These are phyloP conservation scores for Podargus strigoides DNA, from an alignment of 2,797 vertebrate genomes.

Conservation along the genomic window DNA sequence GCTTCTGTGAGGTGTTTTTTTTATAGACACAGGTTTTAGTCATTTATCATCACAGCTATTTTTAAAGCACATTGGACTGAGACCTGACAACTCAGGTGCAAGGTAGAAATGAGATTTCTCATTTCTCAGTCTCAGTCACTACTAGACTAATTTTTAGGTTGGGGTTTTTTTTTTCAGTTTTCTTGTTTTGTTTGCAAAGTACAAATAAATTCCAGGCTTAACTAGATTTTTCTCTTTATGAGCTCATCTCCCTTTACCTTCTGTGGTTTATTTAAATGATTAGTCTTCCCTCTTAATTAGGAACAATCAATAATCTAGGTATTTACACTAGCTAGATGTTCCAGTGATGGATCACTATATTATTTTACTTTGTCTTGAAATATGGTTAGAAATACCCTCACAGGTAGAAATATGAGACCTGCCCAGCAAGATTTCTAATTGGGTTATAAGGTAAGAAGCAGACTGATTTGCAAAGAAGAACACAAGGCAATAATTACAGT, in stretches of 20 bases:
- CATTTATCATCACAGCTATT: background rate
- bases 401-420: background rate
- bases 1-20: background rate
- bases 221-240: background rate
- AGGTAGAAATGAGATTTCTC: background rate
- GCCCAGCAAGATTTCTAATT: background rate
- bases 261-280: background rate
- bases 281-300: background rate
- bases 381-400: background rate
- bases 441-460: background rate
- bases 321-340: background rate
- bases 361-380: background rate
- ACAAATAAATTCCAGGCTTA: background rate
- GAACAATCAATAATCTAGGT: background rate
- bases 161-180: background rate
- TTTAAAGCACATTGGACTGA: background rate
- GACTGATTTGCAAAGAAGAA: background rate
- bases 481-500: background rate
- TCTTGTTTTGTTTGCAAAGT: background rate
- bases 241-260: background rate
- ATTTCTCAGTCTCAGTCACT: background rate
- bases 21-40: background rate
- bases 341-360: background rate
- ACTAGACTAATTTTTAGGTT: background rate
- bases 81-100: background rate